These are phyloP conservation scores for Drosophila albomicans DNA, from an alignment of 1,140 invertebrate genomes.

Conservation along the genomic window DNA sequence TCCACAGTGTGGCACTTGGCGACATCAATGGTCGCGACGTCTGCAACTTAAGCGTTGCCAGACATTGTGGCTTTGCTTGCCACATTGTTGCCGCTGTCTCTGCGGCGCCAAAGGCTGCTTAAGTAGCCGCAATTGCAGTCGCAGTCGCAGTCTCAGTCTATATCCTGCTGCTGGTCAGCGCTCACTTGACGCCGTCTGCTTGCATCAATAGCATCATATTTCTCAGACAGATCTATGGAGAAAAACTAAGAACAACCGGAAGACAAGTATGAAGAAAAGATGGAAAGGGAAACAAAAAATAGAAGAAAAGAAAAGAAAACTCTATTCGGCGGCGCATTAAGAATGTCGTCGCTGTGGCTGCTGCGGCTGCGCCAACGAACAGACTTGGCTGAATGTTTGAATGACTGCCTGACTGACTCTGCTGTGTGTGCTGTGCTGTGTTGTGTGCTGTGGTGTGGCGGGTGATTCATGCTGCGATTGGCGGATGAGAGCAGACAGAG, in stretches of 20 bases:
- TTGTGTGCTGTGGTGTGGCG: neutral
- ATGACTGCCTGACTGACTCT: neutral
- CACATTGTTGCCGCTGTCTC: slow-evolving; percentile 24
- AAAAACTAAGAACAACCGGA: slow-evolving; percentile 35
- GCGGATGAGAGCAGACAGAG: slow-evolving; percentile 56
- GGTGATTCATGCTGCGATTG: slow-evolving; percentile 76
- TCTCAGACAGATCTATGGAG: slow-evolving; percentile 34
- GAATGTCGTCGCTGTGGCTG: slow-evolving; percentile 67
- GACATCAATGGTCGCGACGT: slow-evolving; percentile 67
- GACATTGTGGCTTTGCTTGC: slow-evolving; percentile 69
- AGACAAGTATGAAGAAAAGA: slow-evolving; percentile 19
- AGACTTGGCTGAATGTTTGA: neutral
- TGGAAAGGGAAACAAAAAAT: neutral
- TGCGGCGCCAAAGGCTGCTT: slow-evolving; percentile 22
- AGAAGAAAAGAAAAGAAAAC: neutral
- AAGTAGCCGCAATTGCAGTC: slow-evolving; percentile 5
- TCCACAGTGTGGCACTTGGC: slow-evolving; percentile 43
- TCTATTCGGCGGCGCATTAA: slow-evolving; percentile 21
- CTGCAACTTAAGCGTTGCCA: slow-evolving; percentile 76
- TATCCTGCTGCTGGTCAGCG: neutral
- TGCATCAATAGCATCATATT: slow-evolving; percentile 60
- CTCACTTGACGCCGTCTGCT: slow-evolving; percentile 70
- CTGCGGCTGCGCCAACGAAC: slow-evolving; percentile 48
- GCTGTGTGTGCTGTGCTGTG: neutral
- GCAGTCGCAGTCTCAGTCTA: neutral